Evolutionary conservation across 2,888 invertebrate species (phyloP), one percentile per base, ranked within the genome.

Genomic region (Pristionchus maxplancki): DNA sequence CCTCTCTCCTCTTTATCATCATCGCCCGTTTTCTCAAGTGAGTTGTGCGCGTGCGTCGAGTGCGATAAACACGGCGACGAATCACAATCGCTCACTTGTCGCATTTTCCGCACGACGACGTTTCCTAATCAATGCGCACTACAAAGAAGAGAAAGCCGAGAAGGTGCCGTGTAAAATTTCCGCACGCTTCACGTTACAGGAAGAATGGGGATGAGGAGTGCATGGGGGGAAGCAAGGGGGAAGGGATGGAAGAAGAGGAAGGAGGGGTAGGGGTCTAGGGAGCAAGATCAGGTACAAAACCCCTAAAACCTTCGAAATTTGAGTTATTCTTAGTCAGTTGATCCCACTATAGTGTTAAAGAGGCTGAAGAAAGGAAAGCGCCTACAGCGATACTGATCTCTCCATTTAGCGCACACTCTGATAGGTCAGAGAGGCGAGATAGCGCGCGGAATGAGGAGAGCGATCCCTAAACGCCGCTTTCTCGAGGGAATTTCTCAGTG

Each of bases 141-240:
- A 44, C 44, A 8, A 53, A 83, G 50, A 28, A 31, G 81, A 11
- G 82, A 44, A 53, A 83, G 50, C 53, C 31, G 82, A 83, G 53
- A 53, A 24, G 82, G 31, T 53, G 82, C 44, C 53, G 82, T 83
- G 78, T 78, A 78, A 78, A 78, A 78, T 78, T 78, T 78, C 78
- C 78, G 78, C 78, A 83, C 53, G 82, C 82, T 83, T 83, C 82
- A 83, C 34, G 82, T 83, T 83, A 44, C 82, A 53, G 34, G 50
- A 50, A 83, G 82, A 53, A 53, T 53, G 82, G 82, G 50, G 48
- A 37, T 44, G 82, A 64, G 24, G 64, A 64, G 64, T 53, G 64
- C 8, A 34, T 15, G 82, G 37, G 82, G 17, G 53, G 82, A 31
- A 24, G 81, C 1, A 84, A n/a, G 24, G 64, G 28, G 64, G 53